These are phyloP conservation scores for Potamarius usumacintae DNA, from an alignment of 2,113 vertebrate genomes.

Conservation along the genomic window DNA sequence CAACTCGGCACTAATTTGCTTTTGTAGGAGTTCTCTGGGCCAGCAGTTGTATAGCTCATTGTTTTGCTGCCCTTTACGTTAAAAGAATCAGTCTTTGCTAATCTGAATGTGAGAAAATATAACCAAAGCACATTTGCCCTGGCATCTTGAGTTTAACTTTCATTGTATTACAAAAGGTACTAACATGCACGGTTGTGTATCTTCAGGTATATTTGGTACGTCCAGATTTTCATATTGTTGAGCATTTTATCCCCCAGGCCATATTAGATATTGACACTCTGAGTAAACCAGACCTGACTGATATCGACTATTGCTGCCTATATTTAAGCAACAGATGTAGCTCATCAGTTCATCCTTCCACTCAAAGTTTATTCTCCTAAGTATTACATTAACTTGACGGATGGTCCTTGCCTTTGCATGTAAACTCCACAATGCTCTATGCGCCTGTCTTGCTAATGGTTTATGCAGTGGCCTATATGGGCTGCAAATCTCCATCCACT, in stretches of 20 bases:
- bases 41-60: not conserved
- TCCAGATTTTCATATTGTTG: slow-evolving; percentile 22
- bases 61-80: not conserved
- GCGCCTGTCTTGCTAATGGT: not conserved
- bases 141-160: slow-evolving; percentile 20
- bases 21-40: not conserved
- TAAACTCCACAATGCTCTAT: not conserved
- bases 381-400: slow-evolving; percentile 15
- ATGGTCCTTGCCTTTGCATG: slow-evolving; percentile 41
- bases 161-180: not conserved
- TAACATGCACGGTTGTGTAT: not conserved
- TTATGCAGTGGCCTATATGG: not conserved
- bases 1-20: not conserved
- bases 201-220: slow-evolving; percentile 47
- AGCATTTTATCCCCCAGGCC: not conserved
- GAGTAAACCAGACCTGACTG: not conserved
- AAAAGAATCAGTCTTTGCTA: slow-evolving; percentile 28
- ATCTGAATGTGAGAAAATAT: slow-evolving; percentile 46
- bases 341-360: slow-evolving; percentile 21
- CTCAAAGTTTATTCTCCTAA: not conserved
- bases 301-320: slow-evolving; percentile 5
- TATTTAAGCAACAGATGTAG: slow-evolving; percentile 26
- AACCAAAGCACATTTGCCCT: slow-evolving; percentile 44
- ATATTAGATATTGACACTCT: not conserved
- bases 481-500: not conserved